Percentiles rank a stretch among this genome's conserved stretches.
These are phyloP conservation scores for Spongilla lacustris DNA, from an alignment of 37 sponge, comb jelly and placozoan species.

Conservation along the genomic window DNA sequence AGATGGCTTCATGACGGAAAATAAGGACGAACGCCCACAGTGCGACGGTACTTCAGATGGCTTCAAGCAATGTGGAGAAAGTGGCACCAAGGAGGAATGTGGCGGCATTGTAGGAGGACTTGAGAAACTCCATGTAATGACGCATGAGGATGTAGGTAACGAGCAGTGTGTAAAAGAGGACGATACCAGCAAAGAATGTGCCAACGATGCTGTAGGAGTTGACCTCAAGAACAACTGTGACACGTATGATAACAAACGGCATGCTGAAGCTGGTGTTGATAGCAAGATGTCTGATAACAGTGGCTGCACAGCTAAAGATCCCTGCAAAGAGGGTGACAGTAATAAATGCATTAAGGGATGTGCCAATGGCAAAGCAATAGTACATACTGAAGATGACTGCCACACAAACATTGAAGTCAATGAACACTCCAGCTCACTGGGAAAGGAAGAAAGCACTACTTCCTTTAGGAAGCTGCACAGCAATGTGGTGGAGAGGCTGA, in stretches of 20 bases:
- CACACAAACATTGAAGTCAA: background rate
- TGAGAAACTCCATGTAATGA: background rate
- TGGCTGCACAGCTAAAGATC: background rate
- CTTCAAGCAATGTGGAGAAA: no score
- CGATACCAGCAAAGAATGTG: background rate
- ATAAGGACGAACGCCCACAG: no score
- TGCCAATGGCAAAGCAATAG: background rate
- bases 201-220: background rate
- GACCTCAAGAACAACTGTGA: background rate
- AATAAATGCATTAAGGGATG: no score
- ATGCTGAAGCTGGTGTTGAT: background rate
- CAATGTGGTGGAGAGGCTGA: constrained; percentile 23
- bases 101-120: no score
- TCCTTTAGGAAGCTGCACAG: constrained; percentile 50
- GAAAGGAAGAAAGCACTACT: background rate
- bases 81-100: no score
- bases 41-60: no score
- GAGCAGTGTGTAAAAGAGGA: no score
- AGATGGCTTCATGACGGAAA: no score
- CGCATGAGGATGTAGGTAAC: background rate
- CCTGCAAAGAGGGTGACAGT: background rate
- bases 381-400: background rate
- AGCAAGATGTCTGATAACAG: background rate
- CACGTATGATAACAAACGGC: background rate
- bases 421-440: background rate